Percentiles rank a stretch among this genome's conserved stretches.
Evolutionary conservation across 2,113 vertebrate genomes (phyloP).

Genomic region (Atractosteus spatula): DNA sequence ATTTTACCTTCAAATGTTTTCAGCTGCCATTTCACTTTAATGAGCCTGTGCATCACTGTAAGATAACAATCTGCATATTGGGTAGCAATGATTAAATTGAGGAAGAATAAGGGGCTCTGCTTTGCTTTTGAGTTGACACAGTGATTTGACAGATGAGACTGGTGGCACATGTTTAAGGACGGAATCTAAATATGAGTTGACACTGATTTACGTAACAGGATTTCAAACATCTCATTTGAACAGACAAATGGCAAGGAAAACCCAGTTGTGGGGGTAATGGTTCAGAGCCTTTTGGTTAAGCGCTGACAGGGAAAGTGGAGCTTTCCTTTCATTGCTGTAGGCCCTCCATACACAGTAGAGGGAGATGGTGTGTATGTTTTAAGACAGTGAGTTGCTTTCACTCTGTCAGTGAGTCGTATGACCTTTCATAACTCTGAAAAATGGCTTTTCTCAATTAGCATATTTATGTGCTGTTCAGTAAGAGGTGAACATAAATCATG

Average conservation of each 20-base stretch:
- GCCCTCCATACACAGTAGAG: slow-evolving; percentile 4
- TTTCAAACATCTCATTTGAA: background rate
- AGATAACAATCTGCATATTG: slow-evolving; percentile 6
- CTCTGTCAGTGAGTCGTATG: background rate
- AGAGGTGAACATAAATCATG: slow-evolving; percentile 28
- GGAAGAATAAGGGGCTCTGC: background rate
- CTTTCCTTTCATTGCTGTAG: no score
- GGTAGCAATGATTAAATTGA: slow-evolving; percentile 9
- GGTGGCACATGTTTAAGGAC: background rate
- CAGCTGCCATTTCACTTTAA: slow-evolving; percentile 13
- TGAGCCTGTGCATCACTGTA: slow-evolving; percentile 1
- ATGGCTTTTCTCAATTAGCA: slow-evolving; percentile 26
- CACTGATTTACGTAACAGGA: background rate
- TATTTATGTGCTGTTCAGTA: slow-evolving; percentile 22
- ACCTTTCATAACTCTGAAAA: slow-evolving; percentile 14
- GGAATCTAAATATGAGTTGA: background rate
- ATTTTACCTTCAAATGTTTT: slow-evolving; percentile 6
- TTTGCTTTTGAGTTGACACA: background rate
- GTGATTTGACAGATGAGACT: background rate
- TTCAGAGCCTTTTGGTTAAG: background rate
- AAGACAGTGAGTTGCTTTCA: background rate
- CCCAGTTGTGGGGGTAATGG: background rate
- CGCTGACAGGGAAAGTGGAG: background rate
- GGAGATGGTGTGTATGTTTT: slow-evolving; percentile 13
- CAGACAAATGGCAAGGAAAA: background rate